A percentile compares a stretch with the other conserved stretches of the same genome.
Evolutionary conservation across 2,888 invertebrate species (phyloP).

Genomic region (Serrognathus titanus): DNA sequence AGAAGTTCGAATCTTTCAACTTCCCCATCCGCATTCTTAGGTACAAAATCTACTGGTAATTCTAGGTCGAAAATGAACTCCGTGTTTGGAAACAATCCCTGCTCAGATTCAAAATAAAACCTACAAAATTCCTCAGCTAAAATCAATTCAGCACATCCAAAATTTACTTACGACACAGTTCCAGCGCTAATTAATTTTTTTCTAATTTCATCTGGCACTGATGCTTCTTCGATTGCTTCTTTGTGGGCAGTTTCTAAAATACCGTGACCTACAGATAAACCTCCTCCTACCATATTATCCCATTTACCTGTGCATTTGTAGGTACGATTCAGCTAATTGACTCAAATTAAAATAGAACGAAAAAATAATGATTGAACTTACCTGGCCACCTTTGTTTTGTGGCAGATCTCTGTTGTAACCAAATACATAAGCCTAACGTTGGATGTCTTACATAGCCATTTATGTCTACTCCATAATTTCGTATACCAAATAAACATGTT

Average conservation of each 20-base stretch:
- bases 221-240: constrained; percentile 93
- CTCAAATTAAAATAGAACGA: too few relatives aligned
- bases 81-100: constrained; percentile 91
- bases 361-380: constrained; percentile 26
- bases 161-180: constrained; percentile 68
- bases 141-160: not conserved
- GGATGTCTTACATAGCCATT: constrained; percentile 89
- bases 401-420: constrained; percentile 87
- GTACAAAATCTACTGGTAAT: constrained; percentile 83
- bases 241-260: constrained; percentile 87
- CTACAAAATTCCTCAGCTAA: constrained; percentile 44
- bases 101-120: constrained; percentile 88
- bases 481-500: constrained; percentile 89
- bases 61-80: constrained; percentile 93
- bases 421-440: constrained; percentile 80
- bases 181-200: constrained; percentile 74
- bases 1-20: constrained; percentile 87
- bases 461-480: constrained; percentile 92
- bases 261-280: constrained; percentile 83
- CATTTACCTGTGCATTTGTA: constrained; percentile 61
- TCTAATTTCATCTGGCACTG: constrained; percentile 75
- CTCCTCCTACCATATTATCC: constrained; percentile 96
- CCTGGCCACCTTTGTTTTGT: constrained; percentile 96
- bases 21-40: constrained; percentile 92
- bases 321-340: too few relatives aligned